These are phyloP conservation scores for Malachius bipustulatus DNA, from an alignment of 2,888 invertebrate species.

Conservation along the genomic window DNA sequence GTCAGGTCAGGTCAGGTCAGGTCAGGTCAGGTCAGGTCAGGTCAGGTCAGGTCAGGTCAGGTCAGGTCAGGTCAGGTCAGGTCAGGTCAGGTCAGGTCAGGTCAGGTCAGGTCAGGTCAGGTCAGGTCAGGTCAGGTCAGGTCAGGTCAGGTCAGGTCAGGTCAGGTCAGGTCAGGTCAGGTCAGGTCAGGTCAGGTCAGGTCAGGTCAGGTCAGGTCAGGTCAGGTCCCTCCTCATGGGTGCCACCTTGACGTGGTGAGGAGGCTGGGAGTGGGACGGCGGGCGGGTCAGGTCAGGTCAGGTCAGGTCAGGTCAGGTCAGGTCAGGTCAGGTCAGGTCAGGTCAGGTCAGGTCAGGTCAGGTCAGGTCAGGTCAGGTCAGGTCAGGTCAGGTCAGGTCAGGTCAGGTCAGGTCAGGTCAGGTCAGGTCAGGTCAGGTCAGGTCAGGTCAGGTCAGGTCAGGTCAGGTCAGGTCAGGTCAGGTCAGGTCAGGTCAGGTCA, in stretches of 20 bases:
- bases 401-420: slow-evolving; percentile 3
- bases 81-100: slow-evolving; percentile 3
- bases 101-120: slow-evolving; percentile 3
- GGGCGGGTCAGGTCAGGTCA: slow-evolving; percentile 9
- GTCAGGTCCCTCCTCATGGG: slow-evolving; percentile 9
- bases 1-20: slow-evolving; percentile 3
- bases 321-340: slow-evolving; percentile 3
- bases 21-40: slow-evolving; percentile 3
- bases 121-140: slow-evolving; percentile 3
- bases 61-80: slow-evolving; percentile 3
- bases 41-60: slow-evolving; percentile 3
- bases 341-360: slow-evolving; percentile 3
- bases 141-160: slow-evolving; percentile 3
- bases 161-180: slow-evolving; percentile 11
- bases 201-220: slow-evolving; percentile 16
- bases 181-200: slow-evolving; percentile 12
- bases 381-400: slow-evolving; percentile 3
- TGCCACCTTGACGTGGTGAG: slow-evolving; percentile 14
- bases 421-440: slow-evolving; percentile 3
- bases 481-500: slow-evolving; percentile 3
- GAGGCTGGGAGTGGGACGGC: slow-evolving; percentile 16
- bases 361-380: slow-evolving; percentile 3
- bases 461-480: slow-evolving; percentile 3
- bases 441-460: slow-evolving; percentile 3
- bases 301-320: slow-evolving; percentile 3